phyloP scores from a whole-genome alignment of 2,797 vertebrate species.

The Propithecus deckenii region DNA sequence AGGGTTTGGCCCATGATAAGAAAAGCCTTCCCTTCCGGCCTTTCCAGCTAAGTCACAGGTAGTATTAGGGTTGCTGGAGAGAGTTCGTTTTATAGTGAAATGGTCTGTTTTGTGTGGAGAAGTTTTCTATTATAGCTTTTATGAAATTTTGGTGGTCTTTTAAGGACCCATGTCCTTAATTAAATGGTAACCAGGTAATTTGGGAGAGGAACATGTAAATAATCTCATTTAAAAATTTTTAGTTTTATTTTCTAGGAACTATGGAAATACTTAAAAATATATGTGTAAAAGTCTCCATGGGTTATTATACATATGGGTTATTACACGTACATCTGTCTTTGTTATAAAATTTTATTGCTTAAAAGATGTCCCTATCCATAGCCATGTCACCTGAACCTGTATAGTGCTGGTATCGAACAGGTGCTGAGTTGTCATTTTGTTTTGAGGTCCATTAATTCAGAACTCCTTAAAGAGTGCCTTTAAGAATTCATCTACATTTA shows the following conservation, averaged over 20 bases:
- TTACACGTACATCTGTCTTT: background rate
- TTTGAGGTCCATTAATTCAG: constrained; percentile 20
- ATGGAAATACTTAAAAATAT: background rate
- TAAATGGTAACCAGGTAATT: background rate
- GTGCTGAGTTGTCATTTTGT: background rate
- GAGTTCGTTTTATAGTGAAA: background rate
- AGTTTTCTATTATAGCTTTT: background rate
- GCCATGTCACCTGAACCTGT: background rate
- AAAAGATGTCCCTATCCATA: background rate
- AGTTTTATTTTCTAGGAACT: background rate
- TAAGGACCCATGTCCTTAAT: background rate
- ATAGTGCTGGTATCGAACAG: background rate
- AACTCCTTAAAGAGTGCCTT: background rate
- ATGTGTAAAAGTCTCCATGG: background rate
- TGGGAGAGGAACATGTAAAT: background rate
- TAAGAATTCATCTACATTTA: background rate
- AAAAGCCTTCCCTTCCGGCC: background rate
- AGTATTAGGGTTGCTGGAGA: background rate
- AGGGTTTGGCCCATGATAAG: background rate
- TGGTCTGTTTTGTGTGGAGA: background rate
- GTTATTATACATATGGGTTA: background rate
- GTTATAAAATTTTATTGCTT: background rate
- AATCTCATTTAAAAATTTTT: background rate
- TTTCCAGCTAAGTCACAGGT: background rate
- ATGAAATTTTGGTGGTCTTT: background rate